Evolutionary conservation across 64 coral and sea anemone species (phyloP).

Genomic region (Platygyra sinensis): DNA sequence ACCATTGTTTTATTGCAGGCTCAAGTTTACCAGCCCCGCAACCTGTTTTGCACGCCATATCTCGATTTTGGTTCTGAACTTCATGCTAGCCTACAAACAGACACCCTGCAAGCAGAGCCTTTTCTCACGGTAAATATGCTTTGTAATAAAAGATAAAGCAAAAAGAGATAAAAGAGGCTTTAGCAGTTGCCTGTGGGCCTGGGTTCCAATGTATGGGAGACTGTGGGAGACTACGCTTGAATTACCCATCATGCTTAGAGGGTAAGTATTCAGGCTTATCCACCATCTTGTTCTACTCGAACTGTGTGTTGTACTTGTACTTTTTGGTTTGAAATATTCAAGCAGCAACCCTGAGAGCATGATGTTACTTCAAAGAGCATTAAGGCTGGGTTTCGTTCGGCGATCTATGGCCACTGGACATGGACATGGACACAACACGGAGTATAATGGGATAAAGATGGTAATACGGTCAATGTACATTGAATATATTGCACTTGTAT

Average conservation of each 20-base stretch:
- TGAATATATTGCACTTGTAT: neutral
- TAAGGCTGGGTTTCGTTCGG: conserved; percentile 6
- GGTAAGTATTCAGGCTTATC: neutral
- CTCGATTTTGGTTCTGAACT: no score
- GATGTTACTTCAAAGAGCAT: conserved; percentile 2
- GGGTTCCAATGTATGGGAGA: no score
- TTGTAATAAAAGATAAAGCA: no score
- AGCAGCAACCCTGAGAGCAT: neutral
- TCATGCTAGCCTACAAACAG: no score
- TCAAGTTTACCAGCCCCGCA: no score
- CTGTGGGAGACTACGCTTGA: neutral
- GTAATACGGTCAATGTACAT: neutral
- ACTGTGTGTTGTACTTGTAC: neutral
- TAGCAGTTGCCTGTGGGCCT: no score
- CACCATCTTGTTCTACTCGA: neutral
- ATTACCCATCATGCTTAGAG: conserved; percentile 15
- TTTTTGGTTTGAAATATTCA: neutral
- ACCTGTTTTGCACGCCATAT: no score
- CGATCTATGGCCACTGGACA: conserved; percentile 41
- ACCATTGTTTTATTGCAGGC: no score
- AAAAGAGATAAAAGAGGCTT: no score
- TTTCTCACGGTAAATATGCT: no score
- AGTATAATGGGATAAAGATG: neutral
- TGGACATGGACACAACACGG: conserved; percentile 6
- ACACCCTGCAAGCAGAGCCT: no score